phyloP scores from a whole-genome alignment of 2,888 invertebrate species.

The Polydrusus pterygomalis region DNA sequence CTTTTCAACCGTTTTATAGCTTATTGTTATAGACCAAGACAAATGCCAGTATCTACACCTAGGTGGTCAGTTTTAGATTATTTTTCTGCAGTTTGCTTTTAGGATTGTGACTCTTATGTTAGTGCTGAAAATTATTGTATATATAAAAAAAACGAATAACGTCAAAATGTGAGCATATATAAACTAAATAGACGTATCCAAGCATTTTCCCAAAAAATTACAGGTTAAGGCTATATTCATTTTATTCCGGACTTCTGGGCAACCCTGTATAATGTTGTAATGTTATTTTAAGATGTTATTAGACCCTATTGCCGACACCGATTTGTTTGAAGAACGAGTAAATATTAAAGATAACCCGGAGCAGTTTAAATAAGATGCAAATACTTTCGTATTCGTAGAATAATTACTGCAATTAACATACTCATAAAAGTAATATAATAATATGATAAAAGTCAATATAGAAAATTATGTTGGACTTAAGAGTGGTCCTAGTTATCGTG shows the following conservation, averaged over 20 bases:
- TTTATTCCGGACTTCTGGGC: no score
- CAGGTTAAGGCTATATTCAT: not conserved
- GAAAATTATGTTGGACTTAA: no score
- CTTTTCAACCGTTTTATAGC: constrained; percentile 7
- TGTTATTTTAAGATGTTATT: not conserved
- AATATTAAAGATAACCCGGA: not conserved
- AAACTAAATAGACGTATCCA: no score
- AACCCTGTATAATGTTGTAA: not conserved
- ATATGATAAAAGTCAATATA: no score
- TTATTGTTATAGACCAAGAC: not conserved
- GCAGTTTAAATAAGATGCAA: not conserved
- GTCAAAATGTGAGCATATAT: no score
- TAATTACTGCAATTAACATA: not conserved
- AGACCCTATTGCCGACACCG: not conserved
- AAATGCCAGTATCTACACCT: not conserved
- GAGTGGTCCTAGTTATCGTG: no score
- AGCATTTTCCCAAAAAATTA: no score
- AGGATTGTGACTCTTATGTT: no score
- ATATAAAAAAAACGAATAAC: no score
- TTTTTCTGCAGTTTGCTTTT: no score
- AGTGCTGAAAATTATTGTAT: no score
- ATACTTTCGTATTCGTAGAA: not conserved
- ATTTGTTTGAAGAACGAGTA: constrained; percentile 2
- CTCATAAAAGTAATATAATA: not conserved
- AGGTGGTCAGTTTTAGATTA: not conserved